phyloP scores from a whole-genome alignment of 2,888 invertebrate genomes.

The Lypha dubia region DNA sequence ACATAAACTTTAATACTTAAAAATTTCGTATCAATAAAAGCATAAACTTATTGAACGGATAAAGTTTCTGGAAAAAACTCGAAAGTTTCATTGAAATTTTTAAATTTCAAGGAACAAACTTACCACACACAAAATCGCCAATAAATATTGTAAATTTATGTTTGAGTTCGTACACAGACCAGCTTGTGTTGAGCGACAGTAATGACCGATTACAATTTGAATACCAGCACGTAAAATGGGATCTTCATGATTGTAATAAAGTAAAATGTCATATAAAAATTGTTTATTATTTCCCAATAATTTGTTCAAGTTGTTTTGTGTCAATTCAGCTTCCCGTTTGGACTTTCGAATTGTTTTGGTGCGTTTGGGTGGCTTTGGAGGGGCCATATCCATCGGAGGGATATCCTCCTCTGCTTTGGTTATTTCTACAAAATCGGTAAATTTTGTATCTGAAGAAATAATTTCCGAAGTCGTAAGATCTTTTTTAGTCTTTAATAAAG shows the following conservation, averaged over 20 bases:
- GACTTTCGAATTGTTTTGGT: constrained; percentile 79
- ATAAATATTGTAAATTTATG: constrained; percentile 79
- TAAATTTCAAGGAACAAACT: constrained; percentile 71
- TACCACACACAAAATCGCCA: constrained; percentile 82
- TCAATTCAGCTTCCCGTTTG: constrained; percentile 55
- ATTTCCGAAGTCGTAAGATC: constrained; percentile 81
- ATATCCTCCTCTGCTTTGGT: constrained; percentile 77
- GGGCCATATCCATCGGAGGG: constrained; percentile 76
- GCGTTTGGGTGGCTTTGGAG: constrained; percentile 79
- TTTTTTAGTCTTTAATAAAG: constrained; percentile 50
- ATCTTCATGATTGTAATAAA: constrained; percentile 82
- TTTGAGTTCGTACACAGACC: constrained; percentile 74
- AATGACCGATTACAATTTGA: constrained; percentile 81
- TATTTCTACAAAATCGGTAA: constrained; percentile 66
- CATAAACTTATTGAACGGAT: neutral
- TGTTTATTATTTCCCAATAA: constrained; percentile 66
- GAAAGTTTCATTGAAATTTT: constrained; percentile 27
- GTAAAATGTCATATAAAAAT: constrained; percentile 79
- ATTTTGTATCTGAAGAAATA: constrained; percentile 74
- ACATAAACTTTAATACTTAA: constrained; percentile 1
- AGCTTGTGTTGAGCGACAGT: constrained; percentile 79
- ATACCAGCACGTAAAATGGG: constrained; percentile 83
- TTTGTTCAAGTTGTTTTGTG: constrained; percentile 16
- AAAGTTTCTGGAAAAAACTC: constrained; percentile 1
- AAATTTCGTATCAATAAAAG: neutral